Percentiles rank a stretch among this genome's conserved stretches.
These are phyloP conservation scores for Palythoa grandis DNA, from an alignment of 92 coral and sea anemone genomes.

Conservation along the genomic window DNA sequence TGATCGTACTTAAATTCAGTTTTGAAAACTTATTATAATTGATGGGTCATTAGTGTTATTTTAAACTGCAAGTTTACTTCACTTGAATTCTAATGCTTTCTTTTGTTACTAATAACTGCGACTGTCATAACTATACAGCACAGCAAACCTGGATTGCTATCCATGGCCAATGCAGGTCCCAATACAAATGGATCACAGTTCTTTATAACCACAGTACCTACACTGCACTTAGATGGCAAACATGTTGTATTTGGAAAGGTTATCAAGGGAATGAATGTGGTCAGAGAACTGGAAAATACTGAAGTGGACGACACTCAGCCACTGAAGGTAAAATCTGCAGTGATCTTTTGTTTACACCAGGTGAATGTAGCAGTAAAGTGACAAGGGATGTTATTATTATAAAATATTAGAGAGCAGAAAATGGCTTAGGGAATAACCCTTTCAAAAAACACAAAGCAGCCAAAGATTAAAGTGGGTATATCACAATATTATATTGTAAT, in stretches of 20 bases:
- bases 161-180: conserved; percentile 95
- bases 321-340: conserved; percentile 56
- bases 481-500: too few species aligned
- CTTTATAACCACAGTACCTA: conserved; percentile 77
- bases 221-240: conserved; percentile 88
- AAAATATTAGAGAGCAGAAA: not conserved
- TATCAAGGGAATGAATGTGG: conserved; percentile 85
- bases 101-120: not conserved
- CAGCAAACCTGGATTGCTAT: conserved; percentile 78
- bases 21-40: too few species aligned
- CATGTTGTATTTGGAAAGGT: conserved; percentile 99
- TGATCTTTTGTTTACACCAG: too few species aligned
- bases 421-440: not conserved
- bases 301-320: conserved; percentile 82
- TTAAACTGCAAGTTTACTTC: too few species aligned
- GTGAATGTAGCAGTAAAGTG: too few species aligned
- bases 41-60: too few species aligned
- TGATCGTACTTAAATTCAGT: too few species aligned
- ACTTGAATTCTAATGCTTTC: not conserved
- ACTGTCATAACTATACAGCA: conserved; percentile 60
- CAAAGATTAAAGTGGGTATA: too few species aligned
- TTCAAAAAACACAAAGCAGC: too few species aligned
- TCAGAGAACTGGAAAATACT: conserved; percentile 75
- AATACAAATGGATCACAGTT: conserved; percentile 98
- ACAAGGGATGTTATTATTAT: too few species aligned